Percentiles rank a stretch among this genome's conserved stretches.
These are phyloP conservation scores for Peromyscus leucopus DNA, from an alignment of 2,113 vertebrate genomes.

Conservation along the genomic window DNA sequence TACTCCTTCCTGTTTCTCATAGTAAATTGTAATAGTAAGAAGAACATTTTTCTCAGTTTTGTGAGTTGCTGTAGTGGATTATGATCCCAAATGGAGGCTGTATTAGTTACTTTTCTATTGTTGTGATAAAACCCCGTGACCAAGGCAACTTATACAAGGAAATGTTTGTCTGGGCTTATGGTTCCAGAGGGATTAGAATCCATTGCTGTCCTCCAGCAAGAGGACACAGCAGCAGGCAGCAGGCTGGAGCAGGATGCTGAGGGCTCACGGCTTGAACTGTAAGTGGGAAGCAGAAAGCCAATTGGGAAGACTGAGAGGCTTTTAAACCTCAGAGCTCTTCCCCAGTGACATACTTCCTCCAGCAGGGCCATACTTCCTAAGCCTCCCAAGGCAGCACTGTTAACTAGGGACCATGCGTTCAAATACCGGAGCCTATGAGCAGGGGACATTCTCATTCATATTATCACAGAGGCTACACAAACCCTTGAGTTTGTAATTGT, in stretches of 20 bases:
- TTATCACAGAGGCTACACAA: not conserved
- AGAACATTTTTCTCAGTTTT: not conserved
- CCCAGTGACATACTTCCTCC: not conserved
- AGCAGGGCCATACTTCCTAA: not conserved
- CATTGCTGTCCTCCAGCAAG: not conserved
- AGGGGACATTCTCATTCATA: not conserved
- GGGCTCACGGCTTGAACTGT: not conserved
- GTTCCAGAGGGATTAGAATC: not conserved
- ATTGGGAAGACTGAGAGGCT: not conserved
- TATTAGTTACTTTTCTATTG: not conserved
- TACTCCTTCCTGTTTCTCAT: not conserved
- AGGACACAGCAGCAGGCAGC: not conserved
- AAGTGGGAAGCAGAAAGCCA: not conserved
- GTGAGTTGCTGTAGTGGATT: constrained; percentile 4
- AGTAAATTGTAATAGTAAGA: constrained; percentile 28
- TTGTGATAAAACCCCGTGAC: not conserved
- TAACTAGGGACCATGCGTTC: not conserved
- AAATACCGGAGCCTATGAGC: not conserved
- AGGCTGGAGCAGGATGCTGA: not conserved
- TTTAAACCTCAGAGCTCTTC: not conserved
- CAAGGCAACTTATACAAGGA: not conserved
- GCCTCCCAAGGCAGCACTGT: not conserved
- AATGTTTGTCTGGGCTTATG: not conserved
- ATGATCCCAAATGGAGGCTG: not conserved
- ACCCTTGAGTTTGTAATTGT: not conserved